Base-by-base conservation (phyloP, 1,140 invertebrate genomes). In the Pantala flavescens region DNA sequence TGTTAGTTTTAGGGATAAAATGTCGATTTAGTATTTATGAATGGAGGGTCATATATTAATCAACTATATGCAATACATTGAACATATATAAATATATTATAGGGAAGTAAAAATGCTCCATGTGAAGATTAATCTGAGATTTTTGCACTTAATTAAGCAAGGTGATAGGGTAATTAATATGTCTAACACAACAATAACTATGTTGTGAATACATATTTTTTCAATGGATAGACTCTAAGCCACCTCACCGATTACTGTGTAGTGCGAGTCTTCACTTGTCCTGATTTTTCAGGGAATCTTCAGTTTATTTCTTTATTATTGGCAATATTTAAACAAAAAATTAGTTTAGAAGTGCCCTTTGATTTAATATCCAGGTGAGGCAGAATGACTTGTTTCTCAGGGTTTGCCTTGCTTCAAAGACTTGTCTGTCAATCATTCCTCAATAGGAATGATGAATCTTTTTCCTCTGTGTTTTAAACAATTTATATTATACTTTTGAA, bases 301-400 rank as follows among this genome's bases (percentile, higher is more conserved):
- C 12, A 5, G 12, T 19, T 19, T 63, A 1, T 21, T 63, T 19
- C 49, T 63, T 5, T 2, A 12, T 63, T 63, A 19, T 63, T 63
- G 49, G 49, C 5, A 3, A 21, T 63, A 5, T 36, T 2, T 36
- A 36, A 36, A 36, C 3, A 63, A 63, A 63, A 63, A 7, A 19
- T 63, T 63, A 63, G 28, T 36, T 36, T 36, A 36, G 9, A 36
- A 5, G 28, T 63, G 49, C 49, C 49, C 49, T 63, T 63, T 19
- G 49, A 16, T 19, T 63, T 63, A 19, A 63, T 19, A 14, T 63
- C 49, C 49, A 63, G n/a, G n/a, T 16, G 49, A 63, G 49, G n/a
- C n/a, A 21, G 49, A 63, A 63, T 63, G 49, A 63, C 49, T 63
- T 63, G 49, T 63, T 63, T 63, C 49, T 63, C 49, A 63, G 49